phyloP scores from a whole-genome alignment of 2,888 invertebrate genomes.

The Keiferia lycopersicella region DNA sequence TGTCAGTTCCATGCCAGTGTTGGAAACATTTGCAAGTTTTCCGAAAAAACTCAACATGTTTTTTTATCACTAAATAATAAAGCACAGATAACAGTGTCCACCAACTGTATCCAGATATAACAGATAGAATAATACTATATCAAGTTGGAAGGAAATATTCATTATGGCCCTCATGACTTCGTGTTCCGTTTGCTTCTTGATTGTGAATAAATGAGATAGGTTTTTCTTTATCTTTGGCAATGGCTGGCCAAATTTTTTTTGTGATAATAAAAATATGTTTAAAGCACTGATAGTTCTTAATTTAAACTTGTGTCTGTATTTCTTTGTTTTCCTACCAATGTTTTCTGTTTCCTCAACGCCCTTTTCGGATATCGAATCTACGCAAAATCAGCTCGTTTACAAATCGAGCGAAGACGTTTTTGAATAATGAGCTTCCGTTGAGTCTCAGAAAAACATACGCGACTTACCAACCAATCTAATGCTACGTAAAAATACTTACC shows the following conservation, averaged over 20 bases:
- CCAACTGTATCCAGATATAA: conserved; percentile 2
- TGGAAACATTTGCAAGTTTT: no score
- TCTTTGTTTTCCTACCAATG: background rate
- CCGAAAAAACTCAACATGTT: no score
- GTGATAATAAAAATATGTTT: no score
- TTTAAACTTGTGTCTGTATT: no score
- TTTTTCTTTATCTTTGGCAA: no score
- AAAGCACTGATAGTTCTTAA: no score
- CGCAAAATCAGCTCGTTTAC: background rate
- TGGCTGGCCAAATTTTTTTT: no score
- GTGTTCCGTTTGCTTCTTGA: background rate
- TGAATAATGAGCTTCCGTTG: conserved; percentile 32
- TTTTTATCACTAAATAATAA: no score
- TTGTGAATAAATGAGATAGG: background rate
- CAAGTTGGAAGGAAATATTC: conserved; percentile 12
- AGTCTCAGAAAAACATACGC: conserved; percentile 22
- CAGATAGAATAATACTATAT: no score
- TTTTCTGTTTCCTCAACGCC: background rate
- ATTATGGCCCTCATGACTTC: background rate
- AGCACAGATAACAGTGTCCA: no score
- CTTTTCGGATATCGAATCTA: background rate
- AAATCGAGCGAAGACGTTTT: conserved; percentile 20
- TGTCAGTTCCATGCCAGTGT: no score
- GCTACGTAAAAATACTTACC: conserved; percentile 27
- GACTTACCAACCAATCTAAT: no score